Percentiles rank a stretch among this genome's conserved stretches.
These are phyloP conservation scores for Leptodactylus fuscus DNA, from an alignment of 2,113 vertebrate species.

Conservation along the genomic window DNA sequence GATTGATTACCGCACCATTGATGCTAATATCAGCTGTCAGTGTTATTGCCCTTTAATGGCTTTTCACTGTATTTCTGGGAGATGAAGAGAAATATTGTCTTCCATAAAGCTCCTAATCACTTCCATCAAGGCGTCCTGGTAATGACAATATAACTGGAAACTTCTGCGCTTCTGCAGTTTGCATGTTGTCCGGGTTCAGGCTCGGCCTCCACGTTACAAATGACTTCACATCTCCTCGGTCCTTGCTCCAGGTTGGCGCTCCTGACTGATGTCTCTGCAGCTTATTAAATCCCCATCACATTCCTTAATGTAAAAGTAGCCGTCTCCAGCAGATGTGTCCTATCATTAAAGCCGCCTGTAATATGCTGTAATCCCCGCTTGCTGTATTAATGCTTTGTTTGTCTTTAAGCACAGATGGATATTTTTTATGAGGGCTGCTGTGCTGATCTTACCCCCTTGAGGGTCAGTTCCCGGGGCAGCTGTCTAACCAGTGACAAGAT, in stretches of 20 bases:
- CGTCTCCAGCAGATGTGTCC: slow-evolving; percentile 73
- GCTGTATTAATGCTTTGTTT: slow-evolving; percentile 82
- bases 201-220: background rate
- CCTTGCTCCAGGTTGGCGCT: slow-evolving; percentile 5
- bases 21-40: slow-evolving; percentile 11
- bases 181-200: background rate
- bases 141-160: background rate
- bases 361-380: slow-evolving; percentile 74
- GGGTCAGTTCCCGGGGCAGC: slow-evolving; percentile 76
- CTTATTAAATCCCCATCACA: slow-evolving; percentile 55
- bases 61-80: background rate
- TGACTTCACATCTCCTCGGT: background rate
- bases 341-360: slow-evolving; percentile 74
- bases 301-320: slow-evolving; percentile 63
- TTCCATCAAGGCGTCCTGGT: background rate
- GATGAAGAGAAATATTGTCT: background rate
- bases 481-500: slow-evolving; percentile 66
- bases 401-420: slow-evolving; percentile 82
- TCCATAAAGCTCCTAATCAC: background rate
- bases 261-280: slow-evolving; percentile 27
- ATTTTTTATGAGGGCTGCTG: slow-evolving; percentile 79
- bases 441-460: slow-evolving; percentile 76
- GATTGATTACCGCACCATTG: background rate
- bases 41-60: background rate
- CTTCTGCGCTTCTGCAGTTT: background rate